A percentile compares a stretch with the other conserved stretches of the same genome.
Conservation (phyloP, 30 jellyfish, hydroid and myxozoan genomes). For the Aurelia coerulea region DNA sequence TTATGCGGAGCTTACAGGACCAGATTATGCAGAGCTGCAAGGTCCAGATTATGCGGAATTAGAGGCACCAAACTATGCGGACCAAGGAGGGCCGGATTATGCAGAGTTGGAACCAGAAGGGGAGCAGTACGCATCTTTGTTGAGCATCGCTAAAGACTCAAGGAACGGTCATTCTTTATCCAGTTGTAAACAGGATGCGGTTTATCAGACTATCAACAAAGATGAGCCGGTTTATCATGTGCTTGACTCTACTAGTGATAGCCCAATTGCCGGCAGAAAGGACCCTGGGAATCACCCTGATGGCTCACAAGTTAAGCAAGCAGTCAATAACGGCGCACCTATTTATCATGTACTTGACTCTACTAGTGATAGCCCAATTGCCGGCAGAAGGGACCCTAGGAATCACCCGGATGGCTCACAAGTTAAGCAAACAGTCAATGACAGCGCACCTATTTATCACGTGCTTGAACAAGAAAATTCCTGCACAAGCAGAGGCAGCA, state of each 20-base stretch:
- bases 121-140: neutral
- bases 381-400: neutral
- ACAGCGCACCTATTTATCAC: neutral
- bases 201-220: neutral
- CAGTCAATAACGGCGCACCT: neutral
- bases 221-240: neutral
- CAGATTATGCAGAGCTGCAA: conserved; percentile 12
- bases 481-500: too few species aligned
- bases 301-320: neutral
- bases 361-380: too few species aligned
- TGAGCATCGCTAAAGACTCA: neutral
- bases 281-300: neutral
- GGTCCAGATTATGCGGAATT: too few species aligned
- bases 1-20: neutral
- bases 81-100: neutral
- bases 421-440: neutral
- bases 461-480: neutral
- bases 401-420: neutral
- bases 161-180: neutral
- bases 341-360: neutral
- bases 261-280: too few species aligned
- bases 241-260: neutral
- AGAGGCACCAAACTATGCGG: neutral
- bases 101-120: conserved; percentile 4
- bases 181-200: too few species aligned